A percentile compares a stretch with the other conserved stretches of the same genome.
These are phyloP conservation scores for Diabrotica balteata DNA, from an alignment of 2,888 invertebrate genomes.

Conservation along the genomic window DNA sequence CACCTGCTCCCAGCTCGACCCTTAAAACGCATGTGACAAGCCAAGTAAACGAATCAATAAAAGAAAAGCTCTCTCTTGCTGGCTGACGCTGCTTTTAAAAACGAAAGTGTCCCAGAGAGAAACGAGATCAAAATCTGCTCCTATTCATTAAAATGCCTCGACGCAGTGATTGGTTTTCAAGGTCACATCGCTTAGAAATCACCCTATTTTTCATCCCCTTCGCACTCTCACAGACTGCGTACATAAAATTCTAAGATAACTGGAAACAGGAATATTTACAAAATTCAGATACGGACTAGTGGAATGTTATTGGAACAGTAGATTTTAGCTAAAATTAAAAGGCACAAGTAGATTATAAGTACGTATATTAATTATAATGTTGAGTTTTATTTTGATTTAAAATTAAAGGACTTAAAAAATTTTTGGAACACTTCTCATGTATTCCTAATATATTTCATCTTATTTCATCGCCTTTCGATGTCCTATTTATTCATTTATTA, in stretches of 20 bases:
- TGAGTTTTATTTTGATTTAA: no score
- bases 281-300: neutral
- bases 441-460: no score
- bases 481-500: no score
- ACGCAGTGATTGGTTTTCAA: conserved; percentile 43
- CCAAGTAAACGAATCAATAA: conserved; percentile 22
- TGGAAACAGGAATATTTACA: neutral
- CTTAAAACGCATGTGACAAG: conserved; percentile 19
- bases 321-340: no score
- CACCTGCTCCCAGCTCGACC: neutral
- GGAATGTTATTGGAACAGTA: no score
- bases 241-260: conserved; percentile 2
- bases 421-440: no score
- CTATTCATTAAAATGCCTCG: conserved; percentile 45
- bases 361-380: no score
- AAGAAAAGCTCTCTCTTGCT: conserved; percentile 24
- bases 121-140: conserved; percentile 41
- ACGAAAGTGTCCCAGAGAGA: conserved; percentile 38
- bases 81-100: conserved; percentile 28
- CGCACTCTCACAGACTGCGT: conserved; percentile 10
- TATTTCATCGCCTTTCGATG: no score
- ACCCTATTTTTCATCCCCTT: conserved; percentile 43
- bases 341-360: no score
- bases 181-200: conserved; percentile 40
- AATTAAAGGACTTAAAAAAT: no score